Evolutionary conservation across 2,888 invertebrate genomes (phyloP), one percentile per base, ranked within the genome.

Genomic region (Neoascia interrupta): DNA sequence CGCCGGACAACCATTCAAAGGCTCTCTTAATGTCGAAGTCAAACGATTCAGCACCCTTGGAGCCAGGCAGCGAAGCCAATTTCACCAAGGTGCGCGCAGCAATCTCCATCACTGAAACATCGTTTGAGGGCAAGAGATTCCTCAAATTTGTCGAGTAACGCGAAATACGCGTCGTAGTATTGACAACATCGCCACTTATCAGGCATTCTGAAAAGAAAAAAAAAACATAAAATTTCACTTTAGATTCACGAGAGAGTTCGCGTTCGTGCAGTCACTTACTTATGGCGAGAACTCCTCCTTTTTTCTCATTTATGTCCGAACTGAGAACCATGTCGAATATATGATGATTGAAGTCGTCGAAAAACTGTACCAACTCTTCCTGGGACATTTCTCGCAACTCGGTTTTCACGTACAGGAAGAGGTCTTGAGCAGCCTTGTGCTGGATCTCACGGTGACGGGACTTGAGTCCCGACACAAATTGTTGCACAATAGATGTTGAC

Each of bases 241-340:
- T n/a, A n/a, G n/a, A n/a, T n/a, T n/a, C n/a, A n/a, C n/a, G n/a
- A n/a, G n/a, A n/a, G n/a, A 47, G 16, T 15, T 6, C 1, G 8
- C 23, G 5, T 6, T 18, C 1, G 1, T 6, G 1, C 1, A 19
- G 0, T 5, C 6, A 85, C 88, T 86, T 88, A 95, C 95, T 93
- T 85, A 98, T 98, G 5, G 98, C 97, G 63, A 98, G 89, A 81
- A 98, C 97, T 60, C 97, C 98, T 70, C 98, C 98, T 89, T 97
- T 98, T 86, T 96, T 96, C 87, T 98, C 98, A 89, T 96, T 95
- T 28, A 95, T 93, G 87, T 98, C 97, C 43, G 94, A 93, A 83
- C 96, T 96, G 10, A 96, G 96, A 1, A 98, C 96, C 97, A 98
- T 97, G 87, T 97, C 96, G 87, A 96, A 96, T 82, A 98, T 97